phyloP scores from a whole-genome alignment of 2,797 vertebrate genomes.

The Ctenopoma multispine region DNA sequence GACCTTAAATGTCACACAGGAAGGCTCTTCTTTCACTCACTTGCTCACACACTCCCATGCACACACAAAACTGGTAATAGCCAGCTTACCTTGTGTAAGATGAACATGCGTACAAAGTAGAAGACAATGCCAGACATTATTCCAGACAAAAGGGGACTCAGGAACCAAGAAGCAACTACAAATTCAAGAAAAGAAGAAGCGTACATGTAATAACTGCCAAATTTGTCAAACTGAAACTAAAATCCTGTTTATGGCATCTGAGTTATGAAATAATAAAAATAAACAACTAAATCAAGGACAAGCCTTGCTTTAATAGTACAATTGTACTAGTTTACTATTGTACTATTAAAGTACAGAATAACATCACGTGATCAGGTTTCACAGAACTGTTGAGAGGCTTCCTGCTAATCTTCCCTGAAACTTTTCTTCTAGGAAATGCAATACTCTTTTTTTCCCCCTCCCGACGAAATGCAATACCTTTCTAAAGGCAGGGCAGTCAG shows the following conservation, averaged over 20 bases:
- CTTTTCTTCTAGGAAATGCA: not conserved
- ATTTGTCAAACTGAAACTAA: not conserved
- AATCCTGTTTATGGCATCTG: not conserved
- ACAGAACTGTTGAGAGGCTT: not conserved
- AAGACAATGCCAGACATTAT: constrained; percentile 95
- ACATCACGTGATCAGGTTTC: not conserved
- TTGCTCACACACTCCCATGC: not conserved
- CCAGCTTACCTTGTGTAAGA: constrained; percentile 92
- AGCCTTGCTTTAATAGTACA: not conserved
- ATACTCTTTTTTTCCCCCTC: too few species aligned
- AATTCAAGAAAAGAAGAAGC: constrained; percentile 37
- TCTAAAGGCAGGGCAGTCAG: not conserved
- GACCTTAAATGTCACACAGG: not conserved
- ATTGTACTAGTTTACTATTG: not conserved
- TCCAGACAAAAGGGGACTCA: constrained; percentile 96
- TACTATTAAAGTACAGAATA: not conserved
- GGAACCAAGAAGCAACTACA: constrained; percentile 96
- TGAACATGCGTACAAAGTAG: constrained; percentile 92
- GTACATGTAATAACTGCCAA: not conserved
- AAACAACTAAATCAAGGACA: not conserved
- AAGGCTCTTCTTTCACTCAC: not conserved
- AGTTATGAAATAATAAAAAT: not conserved
- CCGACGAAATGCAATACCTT: not conserved
- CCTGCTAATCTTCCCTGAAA: not conserved
- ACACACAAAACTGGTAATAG: not conserved